Conservation (phyloP, 1,140 invertebrate species). For the Saccostrea echinata region DNA sequence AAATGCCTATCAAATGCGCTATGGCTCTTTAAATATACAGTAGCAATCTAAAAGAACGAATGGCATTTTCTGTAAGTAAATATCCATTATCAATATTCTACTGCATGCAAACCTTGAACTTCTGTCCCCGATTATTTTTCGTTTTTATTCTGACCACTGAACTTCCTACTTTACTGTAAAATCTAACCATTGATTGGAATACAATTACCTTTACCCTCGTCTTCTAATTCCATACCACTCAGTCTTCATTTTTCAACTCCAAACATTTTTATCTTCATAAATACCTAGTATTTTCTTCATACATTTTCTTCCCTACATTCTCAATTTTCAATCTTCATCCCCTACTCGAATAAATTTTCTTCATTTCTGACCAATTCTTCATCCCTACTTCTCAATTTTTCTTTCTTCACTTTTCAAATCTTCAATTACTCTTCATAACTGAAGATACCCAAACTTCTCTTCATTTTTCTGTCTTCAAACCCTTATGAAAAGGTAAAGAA, state of each 20-base stretch:
- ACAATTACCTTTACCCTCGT: not conserved
- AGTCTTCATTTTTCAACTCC: not conserved
- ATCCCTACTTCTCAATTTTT: slow-evolving; percentile 19
- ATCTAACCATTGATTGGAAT: not conserved
- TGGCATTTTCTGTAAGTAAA: too few relatives aligned
- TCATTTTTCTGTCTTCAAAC: slow-evolving; percentile 42
- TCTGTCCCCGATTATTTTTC: not conserved
- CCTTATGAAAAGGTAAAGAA: slow-evolving; percentile 39
- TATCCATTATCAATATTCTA: not conserved
- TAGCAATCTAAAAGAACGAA: too few relatives aligned
- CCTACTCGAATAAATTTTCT: slow-evolving; percentile 1
- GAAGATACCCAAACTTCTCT: slow-evolving; percentile 40
- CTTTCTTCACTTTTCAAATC: slow-evolving; percentile 34
- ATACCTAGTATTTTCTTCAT: too few relatives aligned
- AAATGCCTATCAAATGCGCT: too few relatives aligned
- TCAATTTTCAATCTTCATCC: slow-evolving; percentile 38
- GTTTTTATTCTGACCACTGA: not conserved
- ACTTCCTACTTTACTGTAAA: not conserved
- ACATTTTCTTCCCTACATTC: slow-evolving; percentile 3
- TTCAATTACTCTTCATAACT: slow-evolving; percentile 43
- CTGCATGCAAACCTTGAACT: not conserved
- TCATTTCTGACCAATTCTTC: slow-evolving; percentile 41
- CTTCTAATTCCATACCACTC: not conserved
- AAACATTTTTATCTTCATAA: too few relatives aligned
- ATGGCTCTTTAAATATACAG: too few relatives aligned